A percentile compares a stretch with the other conserved stretches of the same genome.
Conservation (phyloP, 2,797 vertebrate species). For the Petrocephalus sullivani region DNA sequence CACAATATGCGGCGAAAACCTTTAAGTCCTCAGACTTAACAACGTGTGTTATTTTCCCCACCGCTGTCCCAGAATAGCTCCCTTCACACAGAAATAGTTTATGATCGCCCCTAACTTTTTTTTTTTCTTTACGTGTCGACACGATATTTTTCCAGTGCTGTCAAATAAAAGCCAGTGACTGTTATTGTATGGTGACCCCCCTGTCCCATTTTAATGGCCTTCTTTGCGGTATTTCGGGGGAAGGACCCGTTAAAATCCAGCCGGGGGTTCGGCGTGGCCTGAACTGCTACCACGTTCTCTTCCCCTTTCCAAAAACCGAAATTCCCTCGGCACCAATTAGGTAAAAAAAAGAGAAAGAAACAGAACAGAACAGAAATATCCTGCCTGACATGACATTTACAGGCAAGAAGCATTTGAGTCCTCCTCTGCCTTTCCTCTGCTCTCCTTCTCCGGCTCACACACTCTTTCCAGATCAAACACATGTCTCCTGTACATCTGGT, state of each 20-base stretch:
- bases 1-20: constrained; percentile 28
- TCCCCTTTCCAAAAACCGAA: constrained; percentile 43
- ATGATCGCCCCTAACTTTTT: constrained; percentile 45
- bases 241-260: constrained; percentile 52
- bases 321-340: constrained; percentile 65
- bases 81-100: constrained; percentile 45
- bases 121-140: constrained; percentile 52
- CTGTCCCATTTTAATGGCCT: constrained; percentile 59
- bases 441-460: neutral
- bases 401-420: constrained; percentile 38
- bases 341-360: constrained; percentile 52
- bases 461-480: neutral
- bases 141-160: constrained; percentile 62
- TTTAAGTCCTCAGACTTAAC: constrained; percentile 24
- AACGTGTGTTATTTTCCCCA: constrained; percentile 27
- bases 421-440: neutral
- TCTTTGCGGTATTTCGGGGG: constrained; percentile 42
- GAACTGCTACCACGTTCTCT: constrained; percentile 46
- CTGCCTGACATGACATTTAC: constrained; percentile 66
- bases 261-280: constrained; percentile 53
- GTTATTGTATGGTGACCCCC: constrained; percentile 56
- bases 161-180: constrained; percentile 61
- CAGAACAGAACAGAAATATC: constrained; percentile 59
- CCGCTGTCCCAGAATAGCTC: constrained; percentile 29
- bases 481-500: neutral